Evolutionary conservation across 2,797 vertebrate genomes (phyloP).

Genomic region (Helicolenus hilgendorfi): DNA sequence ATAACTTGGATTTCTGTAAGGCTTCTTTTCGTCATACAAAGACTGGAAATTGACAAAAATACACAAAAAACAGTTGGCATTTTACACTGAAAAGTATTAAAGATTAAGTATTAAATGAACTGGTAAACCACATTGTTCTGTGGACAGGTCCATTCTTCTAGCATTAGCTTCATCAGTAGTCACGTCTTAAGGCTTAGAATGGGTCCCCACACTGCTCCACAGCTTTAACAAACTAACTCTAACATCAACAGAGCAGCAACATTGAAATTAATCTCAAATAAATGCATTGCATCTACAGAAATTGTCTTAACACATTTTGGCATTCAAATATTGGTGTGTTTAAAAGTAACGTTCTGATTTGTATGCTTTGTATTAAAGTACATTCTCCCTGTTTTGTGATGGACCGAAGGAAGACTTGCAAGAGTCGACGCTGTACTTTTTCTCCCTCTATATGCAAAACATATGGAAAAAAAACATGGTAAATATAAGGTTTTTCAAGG

Average conservation of each 20-base stretch:
- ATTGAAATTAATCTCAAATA: constrained; percentile 63
- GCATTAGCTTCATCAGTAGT: constrained; percentile 71
- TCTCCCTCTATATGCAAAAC: constrained; percentile 53
- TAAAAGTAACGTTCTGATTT: constrained; percentile 75
- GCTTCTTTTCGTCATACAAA: constrained; percentile 69
- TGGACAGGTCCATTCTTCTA: constrained; percentile 72
- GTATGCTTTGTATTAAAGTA: constrained; percentile 75
- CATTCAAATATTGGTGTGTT: constrained; percentile 77
- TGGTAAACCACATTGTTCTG: constrained; percentile 70
- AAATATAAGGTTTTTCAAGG: constrained; percentile 40
- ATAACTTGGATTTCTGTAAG: constrained; percentile 82
- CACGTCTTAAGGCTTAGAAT: constrained; percentile 88
- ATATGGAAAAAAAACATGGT: constrained; percentile 6
- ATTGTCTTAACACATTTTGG: constrained; percentile 81
- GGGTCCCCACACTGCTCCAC: constrained; percentile 66
- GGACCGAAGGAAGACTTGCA: constrained; percentile 82
- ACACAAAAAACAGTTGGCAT: constrained; percentile 50
- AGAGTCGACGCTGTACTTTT: constrained; percentile 48
- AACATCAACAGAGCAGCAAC: constrained; percentile 79
- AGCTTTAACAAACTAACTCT: constrained; percentile 59
- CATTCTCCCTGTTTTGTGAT: constrained; percentile 78
- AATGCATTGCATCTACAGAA: constrained; percentile 70
- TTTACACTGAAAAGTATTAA: constrained; percentile 53
- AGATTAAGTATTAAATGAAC: constrained; percentile 51
- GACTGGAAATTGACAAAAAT: constrained; percentile 60